phyloP scores from a whole-genome alignment of 1,140 invertebrate species.

The Magallana gigas region DNA sequence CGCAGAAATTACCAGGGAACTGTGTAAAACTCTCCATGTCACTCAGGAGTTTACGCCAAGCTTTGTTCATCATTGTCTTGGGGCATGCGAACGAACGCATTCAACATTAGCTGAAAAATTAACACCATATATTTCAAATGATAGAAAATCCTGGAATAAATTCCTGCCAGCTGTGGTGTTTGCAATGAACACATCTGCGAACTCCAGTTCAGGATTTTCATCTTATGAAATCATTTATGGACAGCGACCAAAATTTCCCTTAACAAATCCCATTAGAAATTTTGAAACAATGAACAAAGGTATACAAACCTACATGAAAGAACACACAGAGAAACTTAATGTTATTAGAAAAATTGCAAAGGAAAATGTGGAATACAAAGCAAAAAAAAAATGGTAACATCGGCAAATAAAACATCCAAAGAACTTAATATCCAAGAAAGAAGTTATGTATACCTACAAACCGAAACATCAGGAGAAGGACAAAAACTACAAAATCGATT shows the following conservation, averaged over 20 bases:
- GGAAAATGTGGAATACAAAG: too few species aligned
- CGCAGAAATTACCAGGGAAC: background rate
- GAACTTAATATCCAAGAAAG: slow-evolving; percentile 20
- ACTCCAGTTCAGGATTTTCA: slow-evolving; percentile 43
- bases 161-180: slow-evolving; percentile 37
- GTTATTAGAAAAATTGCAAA: too few species aligned
- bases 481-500: too few species aligned
- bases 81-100: slow-evolving; percentile 52
- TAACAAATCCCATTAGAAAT: background rate
- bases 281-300: background rate
- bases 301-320: background rate
- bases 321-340: too few species aligned
- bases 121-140: slow-evolving; percentile 47
- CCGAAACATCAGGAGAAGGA: slow-evolving; percentile 1
- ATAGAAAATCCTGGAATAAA: slow-evolving; percentile 38
- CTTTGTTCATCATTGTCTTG: slow-evolving; percentile 54
- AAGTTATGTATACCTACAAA: slow-evolving; percentile 48
- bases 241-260: slow-evolving; percentile 49
- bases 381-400: too few species aligned
- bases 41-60: slow-evolving; percentile 45
- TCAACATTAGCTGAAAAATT: slow-evolving; percentile 40
- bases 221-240: slow-evolving; percentile 46
- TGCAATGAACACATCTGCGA: slow-evolving; percentile 37
- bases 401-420: too few species aligned
- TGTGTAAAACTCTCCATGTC: slow-evolving; percentile 44